A percentile compares a stretch with the other conserved stretches of the same genome.
These are phyloP conservation scores for Spilosoma lubricipeda DNA, from an alignment of 2,888 invertebrate genomes.

Conservation along the genomic window DNA sequence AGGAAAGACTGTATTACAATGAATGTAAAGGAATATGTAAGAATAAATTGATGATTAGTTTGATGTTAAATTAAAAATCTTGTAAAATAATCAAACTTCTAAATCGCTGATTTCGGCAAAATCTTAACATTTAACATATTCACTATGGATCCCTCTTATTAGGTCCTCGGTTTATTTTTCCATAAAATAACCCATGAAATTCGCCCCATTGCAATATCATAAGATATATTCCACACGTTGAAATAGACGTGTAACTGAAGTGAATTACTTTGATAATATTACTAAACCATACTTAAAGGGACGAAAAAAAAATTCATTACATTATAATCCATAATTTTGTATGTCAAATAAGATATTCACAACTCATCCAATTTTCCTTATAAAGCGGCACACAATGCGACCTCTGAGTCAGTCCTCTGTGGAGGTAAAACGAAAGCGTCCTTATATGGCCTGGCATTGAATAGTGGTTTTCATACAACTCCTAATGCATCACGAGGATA, in stretches of 20 bases:
- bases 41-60: neutral
- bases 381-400: conserved; percentile 26
- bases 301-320: neutral
- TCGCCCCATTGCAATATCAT: neutral
- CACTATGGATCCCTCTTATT: neutral
- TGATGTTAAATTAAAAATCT: neutral
- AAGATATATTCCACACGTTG: neutral
- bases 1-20: neutral
- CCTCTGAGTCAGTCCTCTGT: conserved; percentile 58
- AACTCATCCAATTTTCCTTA: conserved; percentile 36
- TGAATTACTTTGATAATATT: neutral
- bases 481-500: conserved; percentile 22
- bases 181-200: neutral
- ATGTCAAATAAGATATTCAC: neutral
- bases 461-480: conserved; percentile 38
- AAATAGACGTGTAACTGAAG: neutral
- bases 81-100: no score
- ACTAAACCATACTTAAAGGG: neutral
- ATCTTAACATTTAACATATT: neutral
- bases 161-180: neutral
- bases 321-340: neutral
- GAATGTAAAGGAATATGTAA: no score
- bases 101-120: no score
- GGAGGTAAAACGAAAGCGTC: conserved; percentile 71
- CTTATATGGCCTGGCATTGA: conserved; percentile 61